Conservation (phyloP, 2,797 vertebrate genomes). For the Clamator glandarius region DNA sequence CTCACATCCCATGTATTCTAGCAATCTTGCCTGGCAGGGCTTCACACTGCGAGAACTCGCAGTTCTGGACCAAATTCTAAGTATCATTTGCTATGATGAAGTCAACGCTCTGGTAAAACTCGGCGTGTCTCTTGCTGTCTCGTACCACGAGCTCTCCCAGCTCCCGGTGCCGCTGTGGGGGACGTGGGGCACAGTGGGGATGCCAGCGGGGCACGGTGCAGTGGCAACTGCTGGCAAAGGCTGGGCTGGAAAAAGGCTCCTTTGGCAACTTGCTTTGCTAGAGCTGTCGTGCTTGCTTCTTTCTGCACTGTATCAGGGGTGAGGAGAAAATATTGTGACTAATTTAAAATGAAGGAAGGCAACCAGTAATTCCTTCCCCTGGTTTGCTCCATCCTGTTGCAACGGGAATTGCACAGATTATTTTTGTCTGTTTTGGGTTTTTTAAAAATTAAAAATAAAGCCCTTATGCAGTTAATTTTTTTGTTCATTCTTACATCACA, state of each 20-base stretch:
- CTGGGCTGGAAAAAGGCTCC: background rate
- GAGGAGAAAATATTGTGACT: background rate
- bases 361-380: background rate
- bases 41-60: background rate
- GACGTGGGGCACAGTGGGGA: background rate
- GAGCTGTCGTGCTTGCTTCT: background rate
- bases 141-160: background rate
- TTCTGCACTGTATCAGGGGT: background rate
- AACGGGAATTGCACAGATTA: background rate
- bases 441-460: background rate
- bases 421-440: background rate
- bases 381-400: background rate
- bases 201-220: background rate
- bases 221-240: background rate
- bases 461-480: background rate
- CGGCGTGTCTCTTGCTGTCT: background rate
- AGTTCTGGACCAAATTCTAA: slow-evolving; percentile 32
- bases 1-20: slow-evolving; percentile 27
- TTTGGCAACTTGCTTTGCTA: background rate
- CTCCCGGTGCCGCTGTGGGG: slow-evolving; percentile 2
- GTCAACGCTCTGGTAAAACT: slow-evolving; percentile 18
- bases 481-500: background rate
- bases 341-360: background rate
- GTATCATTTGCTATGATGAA: slow-evolving; percentile 11
- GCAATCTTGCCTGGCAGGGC: slow-evolving; percentile 21